Evolutionary conservation across 2,797 vertebrate species (phyloP).

Genomic region (Rhynchonycteris naso): DNA sequence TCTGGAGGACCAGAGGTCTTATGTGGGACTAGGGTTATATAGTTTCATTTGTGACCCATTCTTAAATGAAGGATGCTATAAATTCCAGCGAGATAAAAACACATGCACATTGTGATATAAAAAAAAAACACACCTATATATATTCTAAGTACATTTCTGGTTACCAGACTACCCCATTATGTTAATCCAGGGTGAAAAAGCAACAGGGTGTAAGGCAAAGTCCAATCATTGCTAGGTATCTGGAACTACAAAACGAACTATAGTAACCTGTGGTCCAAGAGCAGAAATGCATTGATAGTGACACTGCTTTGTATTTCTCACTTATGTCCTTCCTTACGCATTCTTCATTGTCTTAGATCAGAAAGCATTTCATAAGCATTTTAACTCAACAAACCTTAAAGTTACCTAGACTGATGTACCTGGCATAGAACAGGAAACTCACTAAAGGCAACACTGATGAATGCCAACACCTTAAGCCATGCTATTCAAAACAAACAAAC

Average conservation of each 20-base stretch:
- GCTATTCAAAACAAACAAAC: neutral
- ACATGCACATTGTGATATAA: neutral
- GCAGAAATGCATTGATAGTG: neutral
- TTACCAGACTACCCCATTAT: neutral
- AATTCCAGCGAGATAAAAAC: neutral
- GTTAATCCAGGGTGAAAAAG: too few relatives aligned
- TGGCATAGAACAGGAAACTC: slow-evolving; percentile 44
- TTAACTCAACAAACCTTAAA: neutral
- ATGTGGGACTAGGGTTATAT: fast-evolving
- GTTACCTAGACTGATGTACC: neutral
- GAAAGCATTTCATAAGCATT: neutral
- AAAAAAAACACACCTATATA: neutral
- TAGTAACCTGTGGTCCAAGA: fast-evolving
- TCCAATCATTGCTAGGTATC: fast-evolving
- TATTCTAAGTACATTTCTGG: neutral
- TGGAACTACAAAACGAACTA: neutral
- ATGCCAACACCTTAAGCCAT: neutral
- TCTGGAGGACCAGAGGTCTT: neutral
- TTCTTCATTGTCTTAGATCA: neutral
- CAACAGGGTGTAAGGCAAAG: neutral
- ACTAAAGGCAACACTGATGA: fast-evolving
- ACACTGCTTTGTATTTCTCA: fast-evolving
- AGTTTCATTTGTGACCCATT: neutral
- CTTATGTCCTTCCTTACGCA: fast-evolving
- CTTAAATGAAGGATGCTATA: neutral